Conservation (phyloP, 2,888 invertebrate genomes). For the Drosophila putrida region DNA sequence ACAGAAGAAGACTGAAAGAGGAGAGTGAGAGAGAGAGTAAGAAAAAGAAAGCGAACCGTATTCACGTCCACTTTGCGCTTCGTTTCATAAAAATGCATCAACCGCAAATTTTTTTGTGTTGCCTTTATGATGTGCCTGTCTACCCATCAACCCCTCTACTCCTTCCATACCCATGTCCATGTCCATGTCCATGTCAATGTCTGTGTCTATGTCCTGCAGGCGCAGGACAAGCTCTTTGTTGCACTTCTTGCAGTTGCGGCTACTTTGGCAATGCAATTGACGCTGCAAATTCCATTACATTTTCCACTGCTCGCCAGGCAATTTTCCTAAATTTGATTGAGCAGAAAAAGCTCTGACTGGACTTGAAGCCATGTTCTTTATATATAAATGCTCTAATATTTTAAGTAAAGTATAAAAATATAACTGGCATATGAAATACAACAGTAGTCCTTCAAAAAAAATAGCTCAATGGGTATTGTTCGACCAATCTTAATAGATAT, state of each 20-base stretch:
- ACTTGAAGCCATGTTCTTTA: conserved; percentile 5
- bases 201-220: conserved; percentile 52
- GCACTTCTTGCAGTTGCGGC: conserved; percentile 59
- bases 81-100: conserved; percentile 70
- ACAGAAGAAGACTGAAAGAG: background rate
- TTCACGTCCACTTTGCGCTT: conserved; percentile 57
- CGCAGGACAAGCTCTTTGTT: conserved; percentile 53
- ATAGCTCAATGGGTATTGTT: background rate
- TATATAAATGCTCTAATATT: conserved; percentile 14
- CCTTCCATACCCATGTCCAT: background rate
- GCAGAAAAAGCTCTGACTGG: conserved; percentile 24
- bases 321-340: conserved; percentile 67
- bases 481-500: too few species aligned
- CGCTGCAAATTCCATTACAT: conserved; percentile 70
- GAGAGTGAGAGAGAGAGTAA: background rate
- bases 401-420: background rate
- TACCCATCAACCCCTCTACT: background rate
- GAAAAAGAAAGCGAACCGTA: conserved; percentile 18
- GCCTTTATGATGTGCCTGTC: conserved; percentile 53
- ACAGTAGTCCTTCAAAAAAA: background rate
- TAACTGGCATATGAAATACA: conserved; percentile 3
- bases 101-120: conserved; percentile 64
- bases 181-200: conserved; percentile 13
- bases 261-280: conserved; percentile 70
- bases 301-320: conserved; percentile 57